phyloP scores from a whole-genome alignment of 2,113 vertebrate genomes.

The Mungos mungo region DNA sequence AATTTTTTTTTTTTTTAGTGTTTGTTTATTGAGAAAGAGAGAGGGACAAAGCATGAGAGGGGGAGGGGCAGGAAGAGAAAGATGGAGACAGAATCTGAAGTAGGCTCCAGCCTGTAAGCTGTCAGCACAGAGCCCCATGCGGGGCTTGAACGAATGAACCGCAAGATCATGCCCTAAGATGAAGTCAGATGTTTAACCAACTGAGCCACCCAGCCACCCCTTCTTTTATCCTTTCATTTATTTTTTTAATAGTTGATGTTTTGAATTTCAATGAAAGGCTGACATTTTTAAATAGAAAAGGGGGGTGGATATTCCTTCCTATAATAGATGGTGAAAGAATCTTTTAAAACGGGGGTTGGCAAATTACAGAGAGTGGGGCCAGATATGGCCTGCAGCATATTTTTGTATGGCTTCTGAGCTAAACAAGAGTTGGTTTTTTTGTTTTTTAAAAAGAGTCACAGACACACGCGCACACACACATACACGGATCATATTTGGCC shows the following conservation, averaged over 20 bases:
- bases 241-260: constrained; percentile 34
- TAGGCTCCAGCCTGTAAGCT: too few species aligned
- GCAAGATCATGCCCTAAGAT: too few species aligned
- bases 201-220: too few species aligned
- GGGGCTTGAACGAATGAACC: too few species aligned
- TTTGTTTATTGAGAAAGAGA: too few species aligned
- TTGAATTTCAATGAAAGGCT: neutral
- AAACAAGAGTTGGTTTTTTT: neutral
- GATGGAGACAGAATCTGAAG: too few species aligned
- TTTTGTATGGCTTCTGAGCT: neutral
- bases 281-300: constrained; percentile 30
- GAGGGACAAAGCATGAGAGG: too few species aligned
- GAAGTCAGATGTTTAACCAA: too few species aligned
- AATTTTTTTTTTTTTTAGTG: neutral
- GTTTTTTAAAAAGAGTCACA: constrained; percentile 31
- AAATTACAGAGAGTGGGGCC: neutral
- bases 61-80: too few species aligned
- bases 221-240: constrained; percentile 22
- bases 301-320: neutral
- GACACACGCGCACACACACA: neutral
- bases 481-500: neutral
- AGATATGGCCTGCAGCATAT: neutral
- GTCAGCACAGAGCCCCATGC: too few species aligned
- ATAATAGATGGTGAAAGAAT: neutral
- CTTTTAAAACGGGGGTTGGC: neutral